phyloP scores from a whole-genome alignment of 30 jellyfish, hydroid and myxozoan genomes.

The Chironex yamaguchii region DNA sequence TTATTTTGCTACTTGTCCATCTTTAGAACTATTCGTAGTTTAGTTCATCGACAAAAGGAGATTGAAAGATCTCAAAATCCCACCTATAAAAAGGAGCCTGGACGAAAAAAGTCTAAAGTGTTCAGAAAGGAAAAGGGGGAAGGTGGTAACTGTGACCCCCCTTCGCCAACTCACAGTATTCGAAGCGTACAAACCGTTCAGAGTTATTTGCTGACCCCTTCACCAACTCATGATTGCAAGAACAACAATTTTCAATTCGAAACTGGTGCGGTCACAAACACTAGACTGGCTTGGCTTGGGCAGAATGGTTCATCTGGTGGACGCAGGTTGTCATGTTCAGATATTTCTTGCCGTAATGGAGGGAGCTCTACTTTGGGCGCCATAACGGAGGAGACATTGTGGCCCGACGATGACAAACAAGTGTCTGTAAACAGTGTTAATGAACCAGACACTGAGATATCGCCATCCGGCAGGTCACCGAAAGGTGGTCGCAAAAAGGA shows the following conservation, averaged over 20 bases:
- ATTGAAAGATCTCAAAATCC: constrained; percentile 76
- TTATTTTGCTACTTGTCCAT: constrained; percentile 67
- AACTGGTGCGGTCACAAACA: too few relatives aligned
- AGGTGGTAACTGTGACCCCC: background rate
- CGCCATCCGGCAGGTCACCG: background rate
- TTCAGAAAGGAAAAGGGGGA: background rate
- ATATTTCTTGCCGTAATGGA: background rate
- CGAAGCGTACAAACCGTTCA: background rate
- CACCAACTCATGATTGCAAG: background rate
- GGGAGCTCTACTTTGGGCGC: background rate
- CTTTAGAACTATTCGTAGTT: constrained; percentile 36
- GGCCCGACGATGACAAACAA: background rate
- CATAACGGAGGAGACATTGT: too few relatives aligned
- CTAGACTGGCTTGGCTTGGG: background rate
- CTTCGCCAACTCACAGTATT: background rate
- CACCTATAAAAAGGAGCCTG: constrained; percentile 44
- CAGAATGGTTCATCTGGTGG: background rate
- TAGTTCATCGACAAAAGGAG: constrained; percentile 75
- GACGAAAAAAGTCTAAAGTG: background rate
- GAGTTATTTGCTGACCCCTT: background rate
- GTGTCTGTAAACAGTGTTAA: background rate
- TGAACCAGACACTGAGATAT: background rate
- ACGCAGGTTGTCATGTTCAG: background rate
- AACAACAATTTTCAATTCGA: too few relatives aligned
- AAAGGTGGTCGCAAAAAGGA: background rate